Conservation (phyloP, 2,113 vertebrate species). For the Cepphus grylle region DNA sequence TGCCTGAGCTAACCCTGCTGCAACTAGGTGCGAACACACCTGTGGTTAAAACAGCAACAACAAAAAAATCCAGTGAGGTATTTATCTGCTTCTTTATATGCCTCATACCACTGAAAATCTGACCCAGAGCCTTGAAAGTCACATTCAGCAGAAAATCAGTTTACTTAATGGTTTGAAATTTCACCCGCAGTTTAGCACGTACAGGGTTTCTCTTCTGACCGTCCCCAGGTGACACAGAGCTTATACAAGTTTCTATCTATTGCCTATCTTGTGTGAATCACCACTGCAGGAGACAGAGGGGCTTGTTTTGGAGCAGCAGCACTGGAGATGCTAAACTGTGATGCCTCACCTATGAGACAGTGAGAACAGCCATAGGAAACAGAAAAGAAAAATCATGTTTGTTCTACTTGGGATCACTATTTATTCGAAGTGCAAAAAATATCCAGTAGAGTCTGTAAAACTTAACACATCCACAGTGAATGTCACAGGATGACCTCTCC, state of each 20-base stretch:
- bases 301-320: background rate
- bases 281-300: background rate
- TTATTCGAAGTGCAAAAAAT: constrained; percentile 2
- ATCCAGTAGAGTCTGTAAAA: background rate
- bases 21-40: background rate
- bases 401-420: background rate
- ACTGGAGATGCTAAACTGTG: background rate
- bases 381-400: background rate
- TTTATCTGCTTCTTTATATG: background rate
- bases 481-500: background rate
- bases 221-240: background rate
- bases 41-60: background rate
- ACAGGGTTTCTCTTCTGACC: background rate
- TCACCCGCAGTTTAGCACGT: background rate
- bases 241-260: background rate
- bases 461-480: background rate
- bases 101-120: background rate
- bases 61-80: background rate
- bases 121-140: background rate
- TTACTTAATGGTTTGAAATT: background rate
- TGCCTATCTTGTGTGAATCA: background rate
- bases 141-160: background rate
- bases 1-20: background rate
- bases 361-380: background rate
- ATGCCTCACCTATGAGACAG: background rate